A percentile compares a stretch with the other conserved stretches of the same genome.
Evolutionary conservation across 2,888 invertebrate genomes (phyloP).

Genomic region (Eupithecia abbreviata): DNA sequence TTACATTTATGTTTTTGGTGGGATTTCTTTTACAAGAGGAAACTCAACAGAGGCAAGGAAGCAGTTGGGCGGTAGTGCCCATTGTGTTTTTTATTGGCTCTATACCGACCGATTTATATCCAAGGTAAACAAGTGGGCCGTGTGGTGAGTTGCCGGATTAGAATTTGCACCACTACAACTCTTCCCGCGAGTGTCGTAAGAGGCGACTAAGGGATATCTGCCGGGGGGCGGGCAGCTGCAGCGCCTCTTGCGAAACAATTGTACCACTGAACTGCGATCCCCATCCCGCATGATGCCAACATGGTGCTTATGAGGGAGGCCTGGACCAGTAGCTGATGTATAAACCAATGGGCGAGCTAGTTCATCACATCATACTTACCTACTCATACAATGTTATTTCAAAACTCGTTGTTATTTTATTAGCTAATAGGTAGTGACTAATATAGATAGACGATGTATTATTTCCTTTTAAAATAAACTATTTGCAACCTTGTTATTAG

Average conservation of each 20-base stretch:
- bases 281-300: background rate
- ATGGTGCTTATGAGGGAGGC: background rate
- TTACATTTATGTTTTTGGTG: too few relatives aligned
- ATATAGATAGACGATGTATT: conserved; percentile 6
- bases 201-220: background rate
- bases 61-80: background rate
- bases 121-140: background rate
- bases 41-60: background rate
- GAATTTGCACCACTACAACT: background rate
- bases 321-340: background rate
- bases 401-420: background rate
- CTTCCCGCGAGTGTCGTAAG: background rate
- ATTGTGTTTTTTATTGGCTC: background rate
- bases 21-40: background rate
- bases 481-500: conserved; percentile 7
- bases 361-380: background rate
- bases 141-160: background rate
- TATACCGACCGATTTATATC: background rate
- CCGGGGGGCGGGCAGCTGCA: too few relatives aligned
- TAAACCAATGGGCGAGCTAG: background rate
- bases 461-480: conserved; percentile 2
- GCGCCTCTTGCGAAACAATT: background rate
- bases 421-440: background rate
- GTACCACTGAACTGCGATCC: background rate
- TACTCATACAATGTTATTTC: background rate